Conservation (phyloP, 1,140 invertebrate species). For the Aricia agestis region DNA sequence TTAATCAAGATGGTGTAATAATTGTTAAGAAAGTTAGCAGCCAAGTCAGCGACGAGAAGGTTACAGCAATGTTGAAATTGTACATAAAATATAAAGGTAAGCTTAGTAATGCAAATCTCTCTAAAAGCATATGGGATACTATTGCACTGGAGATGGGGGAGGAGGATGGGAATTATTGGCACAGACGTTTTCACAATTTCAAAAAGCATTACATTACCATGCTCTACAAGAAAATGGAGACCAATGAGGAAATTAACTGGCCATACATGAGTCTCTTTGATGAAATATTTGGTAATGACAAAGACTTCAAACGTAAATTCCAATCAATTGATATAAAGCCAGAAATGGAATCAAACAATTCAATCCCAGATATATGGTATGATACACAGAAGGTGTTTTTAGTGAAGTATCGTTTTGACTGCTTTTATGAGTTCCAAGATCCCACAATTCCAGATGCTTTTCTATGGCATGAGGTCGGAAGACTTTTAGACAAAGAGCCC, state of each 20-base stretch:
- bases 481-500: constrained; percentile 50
- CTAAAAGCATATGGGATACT: constrained; percentile 52
- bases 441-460: constrained; percentile 54
- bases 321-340: constrained; percentile 14
- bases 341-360: constrained; percentile 6
- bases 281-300: constrained; percentile 57
- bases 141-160: constrained; percentile 56
- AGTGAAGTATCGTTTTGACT: constrained; percentile 63
- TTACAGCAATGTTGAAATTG: constrained; percentile 54
- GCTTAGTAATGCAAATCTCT: constrained; percentile 39
- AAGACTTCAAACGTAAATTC: constrained; percentile 53
- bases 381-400: constrained; percentile 51
- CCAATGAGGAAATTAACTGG: constrained; percentile 45
- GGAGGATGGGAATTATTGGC: constrained; percentile 59
- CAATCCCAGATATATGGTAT: constrained; percentile 39
- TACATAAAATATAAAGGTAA: constrained; percentile 55
- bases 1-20: constrained; percentile 36
- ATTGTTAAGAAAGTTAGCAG: constrained; percentile 41
- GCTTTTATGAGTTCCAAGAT: constrained; percentile 63
- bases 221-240: constrained; percentile 44
- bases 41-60: constrained; percentile 37
- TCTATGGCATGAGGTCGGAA: constrained; percentile 63
- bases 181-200: constrained; percentile 62
- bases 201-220: constrained; percentile 64
- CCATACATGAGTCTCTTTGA: constrained; percentile 61